Base-by-base conservation (phyloP, 92 coral and sea anemone genomes). In the Porites rus region DNA sequence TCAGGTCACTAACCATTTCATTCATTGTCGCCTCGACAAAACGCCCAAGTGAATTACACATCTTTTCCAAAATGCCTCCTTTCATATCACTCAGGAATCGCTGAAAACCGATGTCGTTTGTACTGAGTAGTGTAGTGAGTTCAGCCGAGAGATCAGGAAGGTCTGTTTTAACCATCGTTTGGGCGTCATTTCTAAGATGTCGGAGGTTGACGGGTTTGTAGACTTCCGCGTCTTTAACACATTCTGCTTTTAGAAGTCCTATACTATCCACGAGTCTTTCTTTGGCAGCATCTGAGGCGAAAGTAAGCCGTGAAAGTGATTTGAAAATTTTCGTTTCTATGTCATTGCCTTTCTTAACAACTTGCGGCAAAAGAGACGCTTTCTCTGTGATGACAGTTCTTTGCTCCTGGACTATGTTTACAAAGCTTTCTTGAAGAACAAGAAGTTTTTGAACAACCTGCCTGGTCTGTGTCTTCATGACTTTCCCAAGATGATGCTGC, bases 1-100 rank as follows among this genome's bases (percentile, higher is more conserved):
- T 83, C 51, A 83, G 87, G 3, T 83, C 87, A 20, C n/a, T 61
- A 18, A 88, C 76, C 0, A 52, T 67, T 2, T 85, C 86, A 52
- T 60, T 70, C 68, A 89, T 84, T 18, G 58, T 79, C 3, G 65
- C 56, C 17, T 81, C 81, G 14, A 92, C 70, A 46, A 83, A 80
- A 7, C 3, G 17, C 53, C 71, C 91, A 20, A 92, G 79, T 9
- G 83, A 83, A 20, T 70, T 85, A 76, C 88, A 89, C 16, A 90
- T 88, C 61, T 77, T 88, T 46, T 92, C 94, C 72, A 92, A 20
- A 53, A 92, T 92, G 50, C 84, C 70, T 7, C 90, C 88, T 64
- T 76, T 92, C 69, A 92, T 89, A 28, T 86, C 77, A 69, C 84
- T 10, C 25, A 86, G 65, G 69, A 92, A 92, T 28, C 88, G 88